Conservation (phyloP, 2,888 invertebrate genomes). For the Tuberolachnus salignus region DNA sequence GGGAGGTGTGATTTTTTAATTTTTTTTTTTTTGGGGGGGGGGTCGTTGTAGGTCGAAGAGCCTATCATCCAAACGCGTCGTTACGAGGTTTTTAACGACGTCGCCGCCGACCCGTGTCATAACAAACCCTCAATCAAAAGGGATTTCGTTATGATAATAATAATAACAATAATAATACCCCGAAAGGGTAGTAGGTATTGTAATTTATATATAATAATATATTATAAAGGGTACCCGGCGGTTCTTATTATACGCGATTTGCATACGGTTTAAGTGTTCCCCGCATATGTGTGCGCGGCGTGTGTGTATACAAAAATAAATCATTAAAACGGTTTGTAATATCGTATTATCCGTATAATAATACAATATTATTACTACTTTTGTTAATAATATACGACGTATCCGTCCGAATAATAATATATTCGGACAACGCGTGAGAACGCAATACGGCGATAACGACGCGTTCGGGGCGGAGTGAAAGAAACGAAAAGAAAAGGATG, state of each 20-base stretch:
- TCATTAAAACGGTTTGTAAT: conserved; percentile 46
- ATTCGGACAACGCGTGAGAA: conserved; percentile 27
- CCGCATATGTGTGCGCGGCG: neutral
- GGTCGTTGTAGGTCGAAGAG: neutral
- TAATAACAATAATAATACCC: conserved; percentile 49
- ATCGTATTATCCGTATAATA: no score
- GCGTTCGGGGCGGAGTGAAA: conserved; percentile 22
- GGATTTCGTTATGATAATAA: conserved; percentile 55
- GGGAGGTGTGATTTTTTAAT: no score
- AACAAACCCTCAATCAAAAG: conserved; percentile 56
- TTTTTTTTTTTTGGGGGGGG: no score
- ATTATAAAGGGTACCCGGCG: conserved; percentile 9
- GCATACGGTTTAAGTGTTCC: conserved; percentile 50
- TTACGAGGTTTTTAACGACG: conserved; percentile 54
- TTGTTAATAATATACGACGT: no score
- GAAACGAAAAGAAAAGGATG: neutral
- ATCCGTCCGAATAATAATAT: no score
- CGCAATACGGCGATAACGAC: neutral
- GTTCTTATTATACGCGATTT: conserved; percentile 33
- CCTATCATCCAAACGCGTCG: conserved; percentile 30
- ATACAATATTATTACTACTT: no score
- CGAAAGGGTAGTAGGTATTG: conserved; percentile 53
- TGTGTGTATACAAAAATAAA: conserved; percentile 41
- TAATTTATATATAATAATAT: conserved; percentile 34
- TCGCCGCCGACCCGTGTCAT: conserved; percentile 46